Evolutionary conservation across 2,113 vertebrate species (phyloP).

Genomic region (Acanthisitta chloris): DNA sequence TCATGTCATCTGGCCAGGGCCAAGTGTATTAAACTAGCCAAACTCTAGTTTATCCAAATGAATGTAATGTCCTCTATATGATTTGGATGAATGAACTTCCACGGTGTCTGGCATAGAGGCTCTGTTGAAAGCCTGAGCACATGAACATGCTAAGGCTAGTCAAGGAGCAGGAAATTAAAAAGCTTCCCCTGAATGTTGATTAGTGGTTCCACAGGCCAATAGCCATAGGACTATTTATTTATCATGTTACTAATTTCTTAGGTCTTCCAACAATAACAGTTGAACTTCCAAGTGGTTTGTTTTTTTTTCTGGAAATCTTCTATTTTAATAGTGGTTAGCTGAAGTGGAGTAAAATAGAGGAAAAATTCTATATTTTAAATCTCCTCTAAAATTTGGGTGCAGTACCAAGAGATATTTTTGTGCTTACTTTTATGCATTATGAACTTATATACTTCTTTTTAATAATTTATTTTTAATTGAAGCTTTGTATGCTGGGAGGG

Average conservation of each 20-base stretch:
- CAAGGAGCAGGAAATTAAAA: slow-evolving; percentile 66
- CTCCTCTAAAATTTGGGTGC: background rate
- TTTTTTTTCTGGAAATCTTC: background rate
- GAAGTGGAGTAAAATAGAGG: background rate
- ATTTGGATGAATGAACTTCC: background rate
- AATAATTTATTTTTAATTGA: background rate
- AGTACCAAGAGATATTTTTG: background rate
- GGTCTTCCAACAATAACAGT: slow-evolving; percentile 51
- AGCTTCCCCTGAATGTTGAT: slow-evolving; percentile 30
- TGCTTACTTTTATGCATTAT: background rate
- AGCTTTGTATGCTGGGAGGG: background rate
- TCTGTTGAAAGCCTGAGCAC: background rate
- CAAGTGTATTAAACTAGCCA: background rate
- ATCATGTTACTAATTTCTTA: slow-evolving; percentile 26
- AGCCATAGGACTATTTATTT: slow-evolving; percentile 32
- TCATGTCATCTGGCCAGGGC: background rate
- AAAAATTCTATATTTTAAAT: background rate
- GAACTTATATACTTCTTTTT: background rate
- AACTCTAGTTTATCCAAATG: background rate
- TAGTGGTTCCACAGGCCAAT: slow-evolving; percentile 4
- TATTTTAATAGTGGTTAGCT: background rate
- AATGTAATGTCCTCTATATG: background rate
- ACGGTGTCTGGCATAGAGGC: background rate
- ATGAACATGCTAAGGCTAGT: background rate
- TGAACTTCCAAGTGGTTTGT: background rate